A percentile compares a stretch with the other conserved stretches of the same genome.
phyloP scores from a whole-genome alignment of 2,797 vertebrate genomes.

The Brotula barbata region DNA sequence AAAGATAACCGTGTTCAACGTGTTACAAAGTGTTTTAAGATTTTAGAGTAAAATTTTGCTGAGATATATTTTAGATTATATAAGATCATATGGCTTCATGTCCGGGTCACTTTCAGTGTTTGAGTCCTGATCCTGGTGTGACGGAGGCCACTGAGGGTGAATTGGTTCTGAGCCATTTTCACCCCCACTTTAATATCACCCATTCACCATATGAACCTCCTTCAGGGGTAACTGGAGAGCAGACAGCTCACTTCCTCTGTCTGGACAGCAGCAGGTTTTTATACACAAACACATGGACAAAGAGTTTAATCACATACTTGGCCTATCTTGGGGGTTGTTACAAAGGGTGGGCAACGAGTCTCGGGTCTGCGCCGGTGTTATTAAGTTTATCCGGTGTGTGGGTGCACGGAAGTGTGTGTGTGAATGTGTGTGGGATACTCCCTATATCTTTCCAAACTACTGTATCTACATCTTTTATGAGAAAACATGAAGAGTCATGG shows the following conservation, averaged over 20 bases:
- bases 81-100: not conserved
- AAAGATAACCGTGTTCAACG: no score
- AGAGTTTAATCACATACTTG: slow-evolving; percentile 69
- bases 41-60: slow-evolving; percentile 4
- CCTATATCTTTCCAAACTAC: no score
- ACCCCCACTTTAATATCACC: slow-evolving; percentile 68
- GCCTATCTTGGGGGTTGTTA: slow-evolving; percentile 49
- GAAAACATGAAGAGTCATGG: no score
- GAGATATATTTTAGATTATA: not conserved
- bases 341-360: slow-evolving; percentile 43
- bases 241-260: slow-evolving; percentile 67
- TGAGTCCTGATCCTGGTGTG: slow-evolving; percentile 20
- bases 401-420: slow-evolving; percentile 22
- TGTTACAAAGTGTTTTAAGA: no score
- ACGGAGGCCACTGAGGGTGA: slow-evolving; percentile 20
- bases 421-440: slow-evolving; percentile 4
- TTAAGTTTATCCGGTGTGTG: slow-evolving; percentile 55
- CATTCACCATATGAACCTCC: slow-evolving; percentile 70
- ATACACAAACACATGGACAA: slow-evolving; percentile 29
- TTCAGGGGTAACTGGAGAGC: slow-evolving; percentile 62
- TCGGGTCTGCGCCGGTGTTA: slow-evolving; percentile 37
- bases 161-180: slow-evolving; percentile 51
- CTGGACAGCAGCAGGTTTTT: slow-evolving; percentile 71
- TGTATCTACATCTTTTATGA: not conserved
- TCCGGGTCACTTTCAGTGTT: slow-evolving; percentile 4